A percentile compares a stretch with the other conserved stretches of the same genome.
Evolutionary conservation across 2,797 vertebrate genomes (phyloP).

Genomic region (Chiroxiphia lanceolata): DNA sequence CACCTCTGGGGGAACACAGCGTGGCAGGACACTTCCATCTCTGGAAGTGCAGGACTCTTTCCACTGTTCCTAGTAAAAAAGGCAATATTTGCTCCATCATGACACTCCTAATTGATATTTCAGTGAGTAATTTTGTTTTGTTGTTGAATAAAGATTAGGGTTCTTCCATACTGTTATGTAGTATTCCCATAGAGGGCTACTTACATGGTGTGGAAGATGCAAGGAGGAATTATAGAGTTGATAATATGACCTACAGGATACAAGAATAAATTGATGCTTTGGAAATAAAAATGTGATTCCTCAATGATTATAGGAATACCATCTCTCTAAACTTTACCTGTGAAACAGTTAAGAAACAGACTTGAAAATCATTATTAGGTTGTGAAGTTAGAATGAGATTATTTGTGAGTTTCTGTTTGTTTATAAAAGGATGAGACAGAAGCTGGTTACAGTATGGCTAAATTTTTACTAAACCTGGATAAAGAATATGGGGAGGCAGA

Average conservation of each 20-base stretch:
- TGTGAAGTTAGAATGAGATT: neutral
- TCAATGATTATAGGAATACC: neutral
- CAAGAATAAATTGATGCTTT: neutral
- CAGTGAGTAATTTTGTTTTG: neutral
- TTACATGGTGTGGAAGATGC: neutral
- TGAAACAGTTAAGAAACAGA: neutral
- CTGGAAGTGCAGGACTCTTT: neutral
- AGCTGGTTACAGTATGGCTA: neutral
- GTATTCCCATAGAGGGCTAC: neutral
- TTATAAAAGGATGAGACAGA: neutral
- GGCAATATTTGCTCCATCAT: neutral
- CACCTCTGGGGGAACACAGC: neutral
- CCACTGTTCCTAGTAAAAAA: neutral
- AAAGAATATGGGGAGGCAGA: neutral
- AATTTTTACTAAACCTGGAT: neutral
- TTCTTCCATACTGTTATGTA: neutral
- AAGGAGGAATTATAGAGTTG: neutral
- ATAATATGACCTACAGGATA: neutral
- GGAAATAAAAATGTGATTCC: fast-evolving
- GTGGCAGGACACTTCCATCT: neutral
- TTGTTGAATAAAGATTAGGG: neutral
- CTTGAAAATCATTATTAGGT: neutral
- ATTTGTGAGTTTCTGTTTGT: neutral
- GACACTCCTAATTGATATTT: neutral
- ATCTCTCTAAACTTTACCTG: neutral